Percentiles rank a stretch among this genome's conserved stretches.
Evolutionary conservation across 2,113 vertebrate species (phyloP).

Genomic region (Podocnemis expansa): DNA sequence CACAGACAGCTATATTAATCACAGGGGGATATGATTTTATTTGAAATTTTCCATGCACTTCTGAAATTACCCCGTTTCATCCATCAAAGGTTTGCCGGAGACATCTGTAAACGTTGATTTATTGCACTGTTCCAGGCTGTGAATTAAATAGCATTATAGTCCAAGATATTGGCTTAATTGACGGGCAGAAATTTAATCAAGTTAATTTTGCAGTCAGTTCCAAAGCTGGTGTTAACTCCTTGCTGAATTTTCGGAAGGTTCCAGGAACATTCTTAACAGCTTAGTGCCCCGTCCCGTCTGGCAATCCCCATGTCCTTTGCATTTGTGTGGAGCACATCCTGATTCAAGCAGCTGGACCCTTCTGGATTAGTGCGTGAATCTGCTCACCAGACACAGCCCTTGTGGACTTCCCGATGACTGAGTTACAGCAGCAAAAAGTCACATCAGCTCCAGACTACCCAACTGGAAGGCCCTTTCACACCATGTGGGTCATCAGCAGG

Average conservation of each 20-base stretch:
- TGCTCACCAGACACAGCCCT: neutral
- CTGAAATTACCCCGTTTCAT: slow-evolving; percentile 70
- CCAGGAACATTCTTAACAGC: neutral
- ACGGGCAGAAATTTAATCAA: slow-evolving; percentile 74
- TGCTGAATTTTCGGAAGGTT: neutral
- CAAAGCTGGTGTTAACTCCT: slow-evolving; percentile 70
- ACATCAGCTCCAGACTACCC: neutral
- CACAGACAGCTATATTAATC: slow-evolving; percentile 78
- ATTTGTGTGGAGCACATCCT: neutral
- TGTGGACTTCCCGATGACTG: neutral
- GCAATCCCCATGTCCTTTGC: rapidly evolving
- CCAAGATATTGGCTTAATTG: slow-evolving; percentile 77
- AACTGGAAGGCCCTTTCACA: neutral
- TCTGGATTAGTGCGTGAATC: neutral
- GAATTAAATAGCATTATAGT: slow-evolving; percentile 76
- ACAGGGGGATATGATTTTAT: slow-evolving; percentile 71
- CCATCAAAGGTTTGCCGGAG: slow-evolving; percentile 75
- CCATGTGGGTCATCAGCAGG: neutral
- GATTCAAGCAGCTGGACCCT: neutral
- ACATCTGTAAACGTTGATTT: slow-evolving; percentile 78
- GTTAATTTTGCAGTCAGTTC: slow-evolving; percentile 62
- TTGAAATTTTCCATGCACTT: slow-evolving; percentile 73
- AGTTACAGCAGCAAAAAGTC: neutral
- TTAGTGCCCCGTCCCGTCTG: neutral
- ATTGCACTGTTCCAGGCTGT: slow-evolving; percentile 69